Evolutionary conservation across 2,113 vertebrate genomes (phyloP).

Genomic region (Pampusana beccarii): DNA sequence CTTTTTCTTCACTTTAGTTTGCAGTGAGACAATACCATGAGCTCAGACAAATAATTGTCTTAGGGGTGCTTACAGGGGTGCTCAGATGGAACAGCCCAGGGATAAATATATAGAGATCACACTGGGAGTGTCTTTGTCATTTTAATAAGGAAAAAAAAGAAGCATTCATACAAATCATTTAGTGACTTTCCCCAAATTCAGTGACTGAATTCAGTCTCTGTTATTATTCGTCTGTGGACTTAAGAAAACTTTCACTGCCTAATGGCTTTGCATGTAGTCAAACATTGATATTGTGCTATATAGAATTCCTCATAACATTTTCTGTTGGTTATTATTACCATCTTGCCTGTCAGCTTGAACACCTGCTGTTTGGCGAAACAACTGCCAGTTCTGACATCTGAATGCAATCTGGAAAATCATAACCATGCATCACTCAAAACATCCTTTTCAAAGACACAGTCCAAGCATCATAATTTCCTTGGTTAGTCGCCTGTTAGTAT

Average conservation of each 20-base stretch:
- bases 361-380: slow-evolving; percentile 53
- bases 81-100: background rate
- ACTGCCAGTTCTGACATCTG: slow-evolving; percentile 66
- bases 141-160: background rate
- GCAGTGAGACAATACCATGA: background rate
- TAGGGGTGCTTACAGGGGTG: background rate
- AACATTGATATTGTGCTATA: background rate
- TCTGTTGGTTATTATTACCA: background rate
- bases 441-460: slow-evolving; percentile 50
- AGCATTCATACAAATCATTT: background rate
- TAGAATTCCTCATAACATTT: background rate
- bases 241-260: slow-evolving; percentile 17
- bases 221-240: background rate
- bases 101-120: background rate
- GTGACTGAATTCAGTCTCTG: background rate
- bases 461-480: slow-evolving; percentile 71
- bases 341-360: slow-evolving; percentile 41
- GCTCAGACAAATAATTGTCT: background rate
- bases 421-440: slow-evolving; percentile 59
- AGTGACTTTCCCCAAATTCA: background rate
- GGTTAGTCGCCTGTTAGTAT: slow-evolving; percentile 51
- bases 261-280: background rate
- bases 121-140: background rate
- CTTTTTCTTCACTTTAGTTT: background rate
- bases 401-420: slow-evolving; percentile 30